Evolutionary conservation across 2,797 vertebrate genomes (phyloP).

Genomic region (Phrynocephalus vlangalii): DNA sequence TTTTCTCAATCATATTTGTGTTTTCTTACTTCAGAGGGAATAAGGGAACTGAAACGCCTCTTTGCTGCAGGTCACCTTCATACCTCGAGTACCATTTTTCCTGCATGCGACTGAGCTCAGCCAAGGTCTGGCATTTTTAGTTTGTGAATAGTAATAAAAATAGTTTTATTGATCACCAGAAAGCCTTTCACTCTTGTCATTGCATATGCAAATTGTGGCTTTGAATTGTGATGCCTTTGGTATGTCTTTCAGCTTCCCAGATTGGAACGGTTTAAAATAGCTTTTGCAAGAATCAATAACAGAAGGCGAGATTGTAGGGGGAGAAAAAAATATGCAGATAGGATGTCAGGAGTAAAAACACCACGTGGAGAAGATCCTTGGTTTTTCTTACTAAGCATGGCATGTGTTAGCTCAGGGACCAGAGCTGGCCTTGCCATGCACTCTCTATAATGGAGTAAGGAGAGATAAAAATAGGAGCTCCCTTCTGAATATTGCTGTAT

Average conservation of each 20-base stretch:
- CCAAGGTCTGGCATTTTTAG: slow-evolving; percentile 36
- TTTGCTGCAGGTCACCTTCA: slow-evolving; percentile 46
- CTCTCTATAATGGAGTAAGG: no score
- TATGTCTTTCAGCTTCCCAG: slow-evolving; percentile 1
- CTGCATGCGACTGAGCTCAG: background rate
- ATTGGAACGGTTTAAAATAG: background rate
- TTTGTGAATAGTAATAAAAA: slow-evolving; percentile 37
- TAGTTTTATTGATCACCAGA: slow-evolving; percentile 37
- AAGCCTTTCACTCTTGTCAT: slow-evolving; percentile 26
- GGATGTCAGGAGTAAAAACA: background rate
- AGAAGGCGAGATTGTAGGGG: slow-evolving; percentile 9
- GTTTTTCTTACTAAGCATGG: slow-evolving; percentile 11
- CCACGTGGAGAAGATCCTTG: background rate
- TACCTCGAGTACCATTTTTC: background rate
- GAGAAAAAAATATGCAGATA: background rate
- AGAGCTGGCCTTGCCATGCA: background rate
- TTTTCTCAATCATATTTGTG: background rate
- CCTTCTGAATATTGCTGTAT: no score
- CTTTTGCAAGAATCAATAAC: slow-evolving; percentile 6
- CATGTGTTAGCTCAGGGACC: slow-evolving; percentile 27
- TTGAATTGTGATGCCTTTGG: slow-evolving; percentile 9
- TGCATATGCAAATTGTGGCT: background rate
- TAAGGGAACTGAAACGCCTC: slow-evolving; percentile 35
- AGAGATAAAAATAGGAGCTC: background rate
- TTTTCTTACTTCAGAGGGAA: slow-evolving; percentile 41